Conservation (phyloP, 2,888 invertebrate genomes). For the Micropterix aruncella region DNA sequence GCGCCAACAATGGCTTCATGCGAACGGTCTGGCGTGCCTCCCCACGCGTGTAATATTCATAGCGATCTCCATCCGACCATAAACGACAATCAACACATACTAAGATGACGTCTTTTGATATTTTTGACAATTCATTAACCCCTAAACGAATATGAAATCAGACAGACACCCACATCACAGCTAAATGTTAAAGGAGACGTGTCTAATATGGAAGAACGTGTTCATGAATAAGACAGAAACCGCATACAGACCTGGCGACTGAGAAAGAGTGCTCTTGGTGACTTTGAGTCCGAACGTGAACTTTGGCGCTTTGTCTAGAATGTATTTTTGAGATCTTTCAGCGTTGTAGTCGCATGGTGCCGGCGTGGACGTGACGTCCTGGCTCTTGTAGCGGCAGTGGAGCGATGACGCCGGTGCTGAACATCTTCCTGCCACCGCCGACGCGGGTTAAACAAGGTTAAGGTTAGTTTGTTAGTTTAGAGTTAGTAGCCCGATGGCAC, state of each 20-base stretch:
- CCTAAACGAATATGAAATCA: not conserved
- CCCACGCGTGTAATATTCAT: not conserved
- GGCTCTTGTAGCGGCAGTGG: constrained; percentile 63
- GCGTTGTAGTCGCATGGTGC: constrained; percentile 87
- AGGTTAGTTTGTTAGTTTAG: not conserved
- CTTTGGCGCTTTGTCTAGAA: constrained; percentile 40
- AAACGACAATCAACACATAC: not conserved
- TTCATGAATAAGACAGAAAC: too few species aligned
- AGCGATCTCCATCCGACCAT: not conserved
- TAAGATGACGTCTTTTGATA: not conserved
- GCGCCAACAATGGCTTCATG: not conserved
- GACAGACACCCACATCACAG: not conserved
- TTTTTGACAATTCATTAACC: not conserved
- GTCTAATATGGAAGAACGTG: not conserved
- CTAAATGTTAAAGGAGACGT: not conserved
- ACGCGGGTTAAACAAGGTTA: not conserved
- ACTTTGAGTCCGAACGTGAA: constrained; percentile 48
- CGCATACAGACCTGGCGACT: constrained; percentile 36
- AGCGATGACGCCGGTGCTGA: constrained; percentile 65
- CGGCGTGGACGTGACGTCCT: constrained; percentile 53
- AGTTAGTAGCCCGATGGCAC: too few species aligned
- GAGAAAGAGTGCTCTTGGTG: constrained; percentile 23
- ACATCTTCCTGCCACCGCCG: constrained; percentile 46
- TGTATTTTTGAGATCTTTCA: constrained; percentile 46
- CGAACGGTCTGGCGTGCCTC: not conserved